Evolutionary conservation across 2,113 vertebrate species (phyloP).

Genomic region (Pica pica): DNA sequence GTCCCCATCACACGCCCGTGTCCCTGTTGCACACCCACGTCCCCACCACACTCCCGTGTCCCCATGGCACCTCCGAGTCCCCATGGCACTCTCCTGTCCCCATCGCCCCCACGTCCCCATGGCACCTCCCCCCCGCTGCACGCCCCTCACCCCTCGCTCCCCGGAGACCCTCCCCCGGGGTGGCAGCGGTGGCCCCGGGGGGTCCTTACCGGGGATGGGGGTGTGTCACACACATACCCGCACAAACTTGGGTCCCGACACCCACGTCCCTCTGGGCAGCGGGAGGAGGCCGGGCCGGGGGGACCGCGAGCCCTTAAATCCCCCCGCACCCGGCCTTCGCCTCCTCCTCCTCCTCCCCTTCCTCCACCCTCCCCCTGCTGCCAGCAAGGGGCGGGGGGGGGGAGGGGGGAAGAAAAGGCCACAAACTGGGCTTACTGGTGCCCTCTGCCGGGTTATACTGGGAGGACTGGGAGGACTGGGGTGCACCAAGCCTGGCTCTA

Average conservation of each 20-base stretch:
- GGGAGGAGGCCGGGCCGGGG: neutral
- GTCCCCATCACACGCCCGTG: neutral
- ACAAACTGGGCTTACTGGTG: constrained; percentile 30
- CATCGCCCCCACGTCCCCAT: neutral
- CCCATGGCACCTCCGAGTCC: neutral
- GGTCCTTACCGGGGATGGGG: neutral
- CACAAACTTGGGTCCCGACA: neutral
- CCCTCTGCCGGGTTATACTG: constrained; percentile 50
- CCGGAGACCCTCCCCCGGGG: neutral
- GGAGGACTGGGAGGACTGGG: constrained; percentile 31
- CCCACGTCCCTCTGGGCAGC: constrained; percentile 15
- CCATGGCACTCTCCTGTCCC: neutral
- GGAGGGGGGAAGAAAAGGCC: neutral
- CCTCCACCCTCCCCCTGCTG: constrained; percentile 9
- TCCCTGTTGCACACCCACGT: neutral
- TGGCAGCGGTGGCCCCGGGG: neutral
- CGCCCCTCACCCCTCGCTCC: neutral
- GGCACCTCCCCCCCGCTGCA: neutral
- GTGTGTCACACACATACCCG: neutral
- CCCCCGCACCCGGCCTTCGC: constrained; percentile 28
- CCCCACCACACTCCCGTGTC: neutral
- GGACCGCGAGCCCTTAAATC: constrained; percentile 33
- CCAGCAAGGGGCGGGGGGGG: neutral
- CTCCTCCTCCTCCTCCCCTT: constrained; percentile 49
- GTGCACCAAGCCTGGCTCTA: neutral